Conservation (phyloP, 2,797 vertebrate genomes). For the Cebuella pygmaea region DNA sequence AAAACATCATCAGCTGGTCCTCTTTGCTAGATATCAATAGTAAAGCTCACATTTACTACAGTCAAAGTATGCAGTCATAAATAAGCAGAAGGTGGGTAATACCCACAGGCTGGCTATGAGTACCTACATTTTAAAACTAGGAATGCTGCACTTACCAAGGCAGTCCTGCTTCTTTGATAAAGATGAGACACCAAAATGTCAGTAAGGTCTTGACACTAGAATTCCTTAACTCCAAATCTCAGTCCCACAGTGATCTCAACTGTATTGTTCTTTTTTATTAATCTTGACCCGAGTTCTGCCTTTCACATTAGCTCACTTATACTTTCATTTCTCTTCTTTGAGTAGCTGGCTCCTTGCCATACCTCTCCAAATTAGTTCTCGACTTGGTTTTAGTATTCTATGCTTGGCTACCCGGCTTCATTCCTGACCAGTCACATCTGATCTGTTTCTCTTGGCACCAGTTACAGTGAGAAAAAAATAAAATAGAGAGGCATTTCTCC, state of each 20-base stretch:
- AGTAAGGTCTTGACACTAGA: not conserved
- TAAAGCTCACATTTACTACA: not conserved
- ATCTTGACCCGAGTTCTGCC: not conserved
- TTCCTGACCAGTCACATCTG: not conserved
- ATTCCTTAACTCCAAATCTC: not conserved
- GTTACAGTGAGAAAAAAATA: not conserved
- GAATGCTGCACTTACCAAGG: accelerated
- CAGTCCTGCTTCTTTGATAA: not conserved
- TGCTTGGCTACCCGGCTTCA: not conserved
- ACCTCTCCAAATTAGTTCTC: not conserved
- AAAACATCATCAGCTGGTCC: not conserved
- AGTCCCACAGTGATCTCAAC: not conserved
- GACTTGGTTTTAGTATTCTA: not conserved
- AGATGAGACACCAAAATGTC: not conserved
- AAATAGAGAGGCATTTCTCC: not conserved
- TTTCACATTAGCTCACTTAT: not conserved
- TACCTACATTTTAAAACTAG: not conserved
- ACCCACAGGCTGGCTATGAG: not conserved
- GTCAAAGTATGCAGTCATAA: not conserved
- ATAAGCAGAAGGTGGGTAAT: not conserved
- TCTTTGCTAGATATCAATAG: not conserved
- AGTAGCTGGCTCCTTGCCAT: not conserved
- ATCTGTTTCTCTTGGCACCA: slow-evolving; percentile 20
- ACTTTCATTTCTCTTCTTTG: not conserved
- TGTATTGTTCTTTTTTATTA: accelerated